Base-by-base conservation (phyloP, 2,888 invertebrate genomes). In the Danaus chrysippus region DNA sequence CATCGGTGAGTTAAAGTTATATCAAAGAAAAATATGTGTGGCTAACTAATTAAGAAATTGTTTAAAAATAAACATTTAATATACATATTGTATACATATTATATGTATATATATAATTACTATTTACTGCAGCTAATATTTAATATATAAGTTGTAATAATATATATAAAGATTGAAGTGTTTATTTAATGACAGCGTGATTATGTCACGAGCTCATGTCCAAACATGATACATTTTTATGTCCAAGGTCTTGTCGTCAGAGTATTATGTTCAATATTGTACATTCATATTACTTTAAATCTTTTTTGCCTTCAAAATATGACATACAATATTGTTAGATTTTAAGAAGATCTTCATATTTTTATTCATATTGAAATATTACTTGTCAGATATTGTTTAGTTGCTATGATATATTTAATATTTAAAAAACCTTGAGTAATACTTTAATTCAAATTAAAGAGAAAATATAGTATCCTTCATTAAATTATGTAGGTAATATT, bases 1-100 rank as follows among this genome's bases (percentile, higher is more conserved):
- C 61, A 94, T 95, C 73, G 96, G 91, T 91, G 70, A 83, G 86
- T 57, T 52, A 11, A 41, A 23, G 17, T 42, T 34, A 49, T 42
- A 1, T 12, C 5, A 43, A n/a, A 12, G 43, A 5, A 43, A 10
- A 11, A n/a, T n/a, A 11, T n/a, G 46, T 13, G 9, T 46, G 15
- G 6, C n/a, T 46, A 46, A n/a, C n/a, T 11, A 13, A 13, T 13
- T 13, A 1, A 13, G 12, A n/a, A 44, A n/a, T n/a, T 44, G 12
- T 44, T 12, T 44, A 1, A n/a, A 12, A n/a, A 44, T 46, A 46
- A n/a, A 46, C 1, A 46, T 1, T n/a, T n/a, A n/a, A 46, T 13
- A n/a, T n/a, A 46, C 6, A 46, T n/a, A 5, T n/a, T 13, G n/a
- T 8, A 8, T n/a, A n/a, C 12, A 1, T n/a, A 11, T n/a, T 46